Conservation (phyloP, 2,797 vertebrate genomes). For the Poeciliopsis gracilis region DNA sequence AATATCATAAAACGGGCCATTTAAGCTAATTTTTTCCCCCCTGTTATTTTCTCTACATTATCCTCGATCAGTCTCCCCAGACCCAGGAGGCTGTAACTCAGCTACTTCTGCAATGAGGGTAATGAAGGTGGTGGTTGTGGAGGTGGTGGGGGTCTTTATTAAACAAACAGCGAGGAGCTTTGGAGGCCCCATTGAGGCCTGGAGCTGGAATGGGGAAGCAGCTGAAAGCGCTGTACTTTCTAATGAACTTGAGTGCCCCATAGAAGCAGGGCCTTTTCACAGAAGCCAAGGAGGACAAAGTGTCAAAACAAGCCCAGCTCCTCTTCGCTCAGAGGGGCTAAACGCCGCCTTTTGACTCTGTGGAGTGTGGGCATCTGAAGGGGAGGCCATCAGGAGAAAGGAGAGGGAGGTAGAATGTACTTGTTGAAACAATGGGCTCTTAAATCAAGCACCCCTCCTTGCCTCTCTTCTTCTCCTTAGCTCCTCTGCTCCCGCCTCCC, state of each 20-base stretch:
- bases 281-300: slow-evolving; percentile 79
- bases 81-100: slow-evolving; percentile 54
- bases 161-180: slow-evolving; percentile 79
- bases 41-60: not conserved
- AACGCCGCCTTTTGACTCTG: slow-evolving; percentile 83
- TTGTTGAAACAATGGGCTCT: slow-evolving; percentile 81
- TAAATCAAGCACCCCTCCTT: slow-evolving; percentile 74
- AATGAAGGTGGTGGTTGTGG: slow-evolving; percentile 58
- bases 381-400: slow-evolving; percentile 71
- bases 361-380: slow-evolving; percentile 78
- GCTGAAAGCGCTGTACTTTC: slow-evolving; percentile 78
- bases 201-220: slow-evolving; percentile 72
- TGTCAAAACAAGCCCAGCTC: slow-evolving; percentile 84
- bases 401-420: slow-evolving; percentile 76
- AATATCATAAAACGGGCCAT: slow-evolving; percentile 9
- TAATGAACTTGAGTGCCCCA: slow-evolving; percentile 85
- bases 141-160: slow-evolving; percentile 77
- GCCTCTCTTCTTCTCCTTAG: slow-evolving; percentile 65
- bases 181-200: slow-evolving; percentile 77
- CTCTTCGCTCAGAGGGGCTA: slow-evolving; percentile 76
- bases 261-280: slow-evolving; percentile 76
- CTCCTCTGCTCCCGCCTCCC: slow-evolving; percentile 47
- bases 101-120: slow-evolving; percentile 62
- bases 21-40: slow-evolving; percentile 5
- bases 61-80: slow-evolving; percentile 42